Conservation (phyloP, 2,888 invertebrate genomes). For the Oscheius sp. region DNA sequence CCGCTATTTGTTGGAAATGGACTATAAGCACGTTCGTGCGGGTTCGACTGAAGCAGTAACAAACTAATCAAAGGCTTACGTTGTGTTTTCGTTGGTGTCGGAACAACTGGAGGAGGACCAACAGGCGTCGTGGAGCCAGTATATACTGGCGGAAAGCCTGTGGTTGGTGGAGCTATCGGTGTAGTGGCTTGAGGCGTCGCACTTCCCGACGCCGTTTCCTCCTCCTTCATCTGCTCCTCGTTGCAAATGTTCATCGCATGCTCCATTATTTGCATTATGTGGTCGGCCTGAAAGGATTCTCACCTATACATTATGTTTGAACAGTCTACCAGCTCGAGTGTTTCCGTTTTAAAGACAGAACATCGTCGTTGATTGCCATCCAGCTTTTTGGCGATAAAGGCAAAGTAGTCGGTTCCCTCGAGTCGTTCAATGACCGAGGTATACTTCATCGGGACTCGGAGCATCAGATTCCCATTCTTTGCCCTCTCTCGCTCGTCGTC, state of each 20-base stretch:
- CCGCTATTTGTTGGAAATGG: too few species aligned
- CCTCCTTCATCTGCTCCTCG: conserved; percentile 9
- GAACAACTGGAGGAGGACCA: neutral
- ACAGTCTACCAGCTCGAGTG: neutral
- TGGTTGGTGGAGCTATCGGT: neutral
- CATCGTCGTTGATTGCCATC: conserved; percentile 24
- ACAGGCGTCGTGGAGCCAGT: neutral
- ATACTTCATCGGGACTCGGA: conserved; percentile 28
- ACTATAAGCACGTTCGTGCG: too few species aligned
- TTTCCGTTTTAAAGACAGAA: conserved; percentile 16
- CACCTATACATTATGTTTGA: neutral
- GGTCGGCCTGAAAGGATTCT: neutral
- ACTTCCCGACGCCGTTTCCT: neutral
- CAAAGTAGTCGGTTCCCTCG: conserved; percentile 4
- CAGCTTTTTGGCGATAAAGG: conserved; percentile 23
- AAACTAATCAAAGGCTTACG: neutral
- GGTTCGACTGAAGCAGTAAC: neutral
- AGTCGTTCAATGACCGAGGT: conserved; percentile 23
- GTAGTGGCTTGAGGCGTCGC: neutral
- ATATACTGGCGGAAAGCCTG: neutral
- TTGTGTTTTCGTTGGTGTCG: neutral
- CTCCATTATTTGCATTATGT: conserved; percentile 22
- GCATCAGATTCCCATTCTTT: conserved; percentile 6
- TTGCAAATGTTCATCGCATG: conserved; percentile 24
- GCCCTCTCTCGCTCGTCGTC: conserved; percentile 11